phyloP scores from a whole-genome alignment of 2,888 invertebrate genomes.

The Desoria tigrina region DNA sequence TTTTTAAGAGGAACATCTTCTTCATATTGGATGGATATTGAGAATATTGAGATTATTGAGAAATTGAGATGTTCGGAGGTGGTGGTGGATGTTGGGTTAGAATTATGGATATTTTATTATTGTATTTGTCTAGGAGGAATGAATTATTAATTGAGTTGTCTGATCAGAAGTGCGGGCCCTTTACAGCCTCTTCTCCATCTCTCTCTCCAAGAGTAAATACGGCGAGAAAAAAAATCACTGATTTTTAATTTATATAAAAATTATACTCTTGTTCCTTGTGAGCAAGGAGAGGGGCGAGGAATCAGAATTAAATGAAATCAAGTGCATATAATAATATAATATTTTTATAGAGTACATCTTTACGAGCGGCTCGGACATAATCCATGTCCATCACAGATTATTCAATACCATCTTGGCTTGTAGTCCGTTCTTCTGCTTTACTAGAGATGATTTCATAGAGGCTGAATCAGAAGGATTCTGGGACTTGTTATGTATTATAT shows the following conservation, averaged over 20 bases:
- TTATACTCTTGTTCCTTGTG: conserved; percentile 12
- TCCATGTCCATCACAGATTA: too few relatives aligned
- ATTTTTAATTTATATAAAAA: conserved; percentile 30
- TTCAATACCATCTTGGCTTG: too few relatives aligned
- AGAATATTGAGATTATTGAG: neutral
- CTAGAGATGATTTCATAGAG: too few relatives aligned
- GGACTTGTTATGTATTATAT: too few relatives aligned
- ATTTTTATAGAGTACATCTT: too few relatives aligned
- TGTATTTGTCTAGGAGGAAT: conserved; percentile 26
- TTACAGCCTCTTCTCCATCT: conserved; percentile 19
- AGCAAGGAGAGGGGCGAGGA: neutral
- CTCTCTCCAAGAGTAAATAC: conserved; percentile 1
- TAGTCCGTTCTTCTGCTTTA: too few relatives aligned
- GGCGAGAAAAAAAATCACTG: conserved; percentile 19
- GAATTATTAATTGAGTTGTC: conserved; percentile 43
- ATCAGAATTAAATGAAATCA: conserved; percentile 9
- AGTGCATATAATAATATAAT: neutral
- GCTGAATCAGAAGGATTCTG: too few relatives aligned
- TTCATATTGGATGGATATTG: neutral
- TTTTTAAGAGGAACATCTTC: neutral
- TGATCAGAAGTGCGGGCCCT: conserved; percentile 32
- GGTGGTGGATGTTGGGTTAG: too few relatives aligned
- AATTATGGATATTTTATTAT: conserved; percentile 20
- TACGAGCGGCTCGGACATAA: too few relatives aligned
- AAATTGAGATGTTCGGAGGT: too few relatives aligned